These are phyloP conservation scores for Coturnix japonica DNA, from an alignment of 2,113 vertebrate genomes.

Conservation along the genomic window DNA sequence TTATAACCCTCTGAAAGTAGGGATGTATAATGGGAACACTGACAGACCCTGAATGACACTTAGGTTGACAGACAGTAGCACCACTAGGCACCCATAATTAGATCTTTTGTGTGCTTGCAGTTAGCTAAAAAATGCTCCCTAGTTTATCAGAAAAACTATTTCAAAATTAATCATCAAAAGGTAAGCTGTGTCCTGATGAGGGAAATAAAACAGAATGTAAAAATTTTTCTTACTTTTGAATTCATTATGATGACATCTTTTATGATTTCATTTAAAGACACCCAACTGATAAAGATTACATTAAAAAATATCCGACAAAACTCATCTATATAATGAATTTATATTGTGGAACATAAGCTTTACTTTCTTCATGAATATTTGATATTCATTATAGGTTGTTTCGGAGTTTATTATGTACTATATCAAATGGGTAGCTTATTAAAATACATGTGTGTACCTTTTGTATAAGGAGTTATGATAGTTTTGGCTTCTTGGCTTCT, in stretches of 20 bases:
- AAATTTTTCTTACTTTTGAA: background rate
- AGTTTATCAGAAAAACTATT: conserved; percentile 60
- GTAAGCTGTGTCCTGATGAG: conserved; percentile 29
- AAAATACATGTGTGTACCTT: background rate
- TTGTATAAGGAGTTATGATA: background rate
- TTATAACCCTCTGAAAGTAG: conserved; percentile 68
- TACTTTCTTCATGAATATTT: conserved; percentile 5
- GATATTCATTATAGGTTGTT: background rate
- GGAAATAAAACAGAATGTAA: conserved; percentile 29
- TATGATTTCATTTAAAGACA: conserved; percentile 12
- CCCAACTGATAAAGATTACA: background rate
- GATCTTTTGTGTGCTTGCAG: conserved; percentile 68
- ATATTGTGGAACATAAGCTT: conserved; percentile 8
- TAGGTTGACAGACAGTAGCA: conserved; percentile 48
- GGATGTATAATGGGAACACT: conserved; percentile 44
- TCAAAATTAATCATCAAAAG: conserved; percentile 56
- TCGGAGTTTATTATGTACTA: conserved; percentile 12
- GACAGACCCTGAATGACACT: conserved; percentile 55
- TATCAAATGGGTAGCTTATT: conserved; percentile 16
- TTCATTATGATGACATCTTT: background rate
- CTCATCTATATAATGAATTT: conserved; percentile 32
- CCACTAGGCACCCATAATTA: conserved; percentile 70
- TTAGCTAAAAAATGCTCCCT: conserved; percentile 52
- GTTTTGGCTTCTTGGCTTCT: background rate
- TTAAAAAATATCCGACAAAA: background rate